phyloP scores from a whole-genome alignment of 2,888 invertebrate species.

The Leptarthrus brevirostris region DNA sequence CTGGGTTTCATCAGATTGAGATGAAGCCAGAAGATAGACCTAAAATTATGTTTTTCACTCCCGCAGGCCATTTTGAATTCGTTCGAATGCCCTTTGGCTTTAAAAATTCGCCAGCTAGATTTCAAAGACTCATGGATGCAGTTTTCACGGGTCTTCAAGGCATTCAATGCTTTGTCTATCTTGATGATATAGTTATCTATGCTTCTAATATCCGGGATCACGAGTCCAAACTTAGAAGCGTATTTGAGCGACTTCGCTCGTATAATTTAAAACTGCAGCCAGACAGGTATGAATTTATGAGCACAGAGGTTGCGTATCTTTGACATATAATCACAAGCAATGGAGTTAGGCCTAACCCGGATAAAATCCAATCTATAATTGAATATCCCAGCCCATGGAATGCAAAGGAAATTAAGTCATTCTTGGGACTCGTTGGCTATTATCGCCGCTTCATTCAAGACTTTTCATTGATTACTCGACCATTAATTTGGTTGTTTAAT shows the following conservation, averaged over 20 bases:
- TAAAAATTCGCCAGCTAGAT: constrained; percentile 52
- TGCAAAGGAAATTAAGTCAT: not conserved
- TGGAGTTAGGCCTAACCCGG: not conserved
- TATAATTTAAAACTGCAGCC: not conserved
- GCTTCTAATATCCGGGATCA: constrained; percentile 1
- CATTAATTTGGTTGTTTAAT: not conserved
- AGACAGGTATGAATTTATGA: not conserved
- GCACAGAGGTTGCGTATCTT: not conserved
- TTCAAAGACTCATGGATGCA: constrained; percentile 59
- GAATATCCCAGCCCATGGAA: not conserved
- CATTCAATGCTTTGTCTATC: constrained; percentile 44
- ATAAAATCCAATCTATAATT: not conserved
- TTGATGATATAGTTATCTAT: constrained; percentile 26
- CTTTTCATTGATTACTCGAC: no score
- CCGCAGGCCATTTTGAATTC: not conserved
- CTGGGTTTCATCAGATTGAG: not conserved
- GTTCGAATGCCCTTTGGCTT: not conserved
- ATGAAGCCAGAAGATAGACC: not conserved
- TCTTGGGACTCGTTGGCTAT: not conserved
- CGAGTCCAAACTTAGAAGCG: constrained; percentile 58
- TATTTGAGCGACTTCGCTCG: not conserved
- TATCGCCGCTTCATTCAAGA: not conserved
- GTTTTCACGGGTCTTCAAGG: constrained; percentile 56
- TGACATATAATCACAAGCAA: not conserved
- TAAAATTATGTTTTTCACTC: not conserved